Conservation (phyloP, 1,140 invertebrate genomes). For the Spodoptera litura region DNA sequence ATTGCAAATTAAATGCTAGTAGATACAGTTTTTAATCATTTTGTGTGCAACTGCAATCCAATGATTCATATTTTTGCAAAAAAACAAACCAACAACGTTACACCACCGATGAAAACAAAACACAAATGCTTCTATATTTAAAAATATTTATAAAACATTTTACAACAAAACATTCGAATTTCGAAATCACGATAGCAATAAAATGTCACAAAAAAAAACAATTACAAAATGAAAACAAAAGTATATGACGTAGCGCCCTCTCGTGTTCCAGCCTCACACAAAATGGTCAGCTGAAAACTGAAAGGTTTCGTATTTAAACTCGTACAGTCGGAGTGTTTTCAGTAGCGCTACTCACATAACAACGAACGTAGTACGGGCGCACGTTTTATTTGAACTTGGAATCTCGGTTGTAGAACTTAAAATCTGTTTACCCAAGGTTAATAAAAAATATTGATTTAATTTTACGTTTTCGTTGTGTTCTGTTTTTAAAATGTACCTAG, state of each 20-base stretch:
- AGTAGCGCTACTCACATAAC: slow-evolving; percentile 28
- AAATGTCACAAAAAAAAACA: background rate
- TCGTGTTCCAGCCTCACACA: slow-evolving; percentile 57
- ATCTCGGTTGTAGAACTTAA: no score
- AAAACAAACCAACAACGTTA: no score
- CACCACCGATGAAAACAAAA: no score
- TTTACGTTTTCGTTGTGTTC: no score
- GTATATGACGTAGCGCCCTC: slow-evolving; percentile 65
- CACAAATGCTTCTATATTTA: no score
- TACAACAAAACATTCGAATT: no score
- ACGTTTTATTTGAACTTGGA: background rate
- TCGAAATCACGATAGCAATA: background rate
- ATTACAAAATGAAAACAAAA: background rate
- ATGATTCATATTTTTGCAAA: no score
- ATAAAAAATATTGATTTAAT: no score
- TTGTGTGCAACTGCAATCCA: no score
- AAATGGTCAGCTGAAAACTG: slow-evolving; percentile 67
- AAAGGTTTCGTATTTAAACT: slow-evolving; percentile 61
- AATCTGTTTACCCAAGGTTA: no score
- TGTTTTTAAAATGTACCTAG: no score
- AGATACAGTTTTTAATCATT: background rate
- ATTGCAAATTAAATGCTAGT: background rate
- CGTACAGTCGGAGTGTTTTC: slow-evolving; percentile 10
- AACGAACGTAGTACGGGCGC: background rate
- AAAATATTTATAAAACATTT: no score